Conservation (phyloP, 2,888 invertebrate genomes). For the Kryphioiulus occultus region DNA sequence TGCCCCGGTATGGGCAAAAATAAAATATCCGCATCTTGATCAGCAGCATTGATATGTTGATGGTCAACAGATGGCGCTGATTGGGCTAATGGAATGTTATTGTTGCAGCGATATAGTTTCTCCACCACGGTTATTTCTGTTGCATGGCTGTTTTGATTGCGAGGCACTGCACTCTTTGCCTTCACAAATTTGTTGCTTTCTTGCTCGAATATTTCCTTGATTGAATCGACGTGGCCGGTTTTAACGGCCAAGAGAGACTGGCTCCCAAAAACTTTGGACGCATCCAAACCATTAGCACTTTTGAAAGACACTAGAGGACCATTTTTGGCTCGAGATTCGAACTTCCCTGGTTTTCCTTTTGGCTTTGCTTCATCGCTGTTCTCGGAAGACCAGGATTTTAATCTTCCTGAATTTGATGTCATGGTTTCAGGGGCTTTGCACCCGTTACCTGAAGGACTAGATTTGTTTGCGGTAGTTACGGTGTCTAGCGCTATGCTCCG, state of each 20-base stretch:
- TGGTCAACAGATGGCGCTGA: neutral
- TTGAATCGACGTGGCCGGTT: slow-evolving; percentile 47
- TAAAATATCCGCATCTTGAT: slow-evolving; percentile 47
- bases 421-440: neutral
- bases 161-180: neutral
- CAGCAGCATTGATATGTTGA: slow-evolving; percentile 37
- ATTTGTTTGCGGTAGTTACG: neutral
- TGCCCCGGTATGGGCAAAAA: slow-evolving; percentile 41
- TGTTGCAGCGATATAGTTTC: slow-evolving; percentile 21
- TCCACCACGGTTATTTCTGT: slow-evolving; percentile 26
- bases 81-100: slow-evolving; percentile 33
- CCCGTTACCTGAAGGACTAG: neutral
- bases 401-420: slow-evolving; percentile 15
- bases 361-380: neutral
- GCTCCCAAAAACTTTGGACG: slow-evolving; percentile 39
- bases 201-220: slow-evolving; percentile 48
- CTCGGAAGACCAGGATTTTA: neutral
- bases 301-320: neutral
- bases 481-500: neutral
- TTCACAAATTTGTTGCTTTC: neutral
- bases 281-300: neutral
- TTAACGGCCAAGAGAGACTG: slow-evolving; percentile 42
- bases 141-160: neutral
- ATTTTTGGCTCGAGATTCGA: neutral
- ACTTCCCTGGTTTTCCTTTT: slow-evolving; percentile 30